Base-by-base conservation (phyloP, 2,113 vertebrate genomes). In the Saguinus imperator region DNA sequence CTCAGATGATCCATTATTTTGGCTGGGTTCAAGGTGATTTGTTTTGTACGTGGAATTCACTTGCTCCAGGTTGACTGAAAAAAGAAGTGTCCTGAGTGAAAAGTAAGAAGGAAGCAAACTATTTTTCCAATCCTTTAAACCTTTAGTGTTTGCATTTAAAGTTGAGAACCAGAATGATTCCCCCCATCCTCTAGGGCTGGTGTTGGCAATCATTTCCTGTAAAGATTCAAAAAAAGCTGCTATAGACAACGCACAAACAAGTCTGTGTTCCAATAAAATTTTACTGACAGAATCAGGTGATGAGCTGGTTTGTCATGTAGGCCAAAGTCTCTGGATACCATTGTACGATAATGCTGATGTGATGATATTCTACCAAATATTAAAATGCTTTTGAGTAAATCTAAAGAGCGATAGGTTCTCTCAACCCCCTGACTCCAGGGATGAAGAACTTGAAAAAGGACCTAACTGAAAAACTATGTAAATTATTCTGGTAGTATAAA, bases 381-480 rank as follows among this genome's bases (percentile, higher is more conserved):
- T 23, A 17, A 58, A 35, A 61, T 48, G 25, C n/a, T n/a, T 66
- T 23, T 6, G 1, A 85, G 17, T 35, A 43, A 73, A 57, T 40
- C 35, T 11, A 40, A 9, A 20, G 75, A 80, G 16, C 55, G 4
- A 55, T 27, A 25, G 25, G 7, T 55, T n/a, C 4, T 4, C 29
- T n/a, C 2, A 5, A 45, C 3, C 12, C 12, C 9, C 5, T 8
- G 17, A 14, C 0, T 3, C 18, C 18, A 64, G 6, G 20, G 25
- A 3, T 32, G 23, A 29, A 45, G 13, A 48, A 48, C 50, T 55
- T 37, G 6, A 8, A 13, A 64, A 50, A 57, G 29, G 27, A n/a
- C 10, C 17, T 91, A 5, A 3, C 70, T 55, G n/a, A 25, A 48
- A 80, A 58, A 55, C 9, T 11, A 2, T 55, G 16, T 55, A 25